phyloP scores from a whole-genome alignment of 2,888 invertebrate genomes.

The Lottia gigantea region DNA sequence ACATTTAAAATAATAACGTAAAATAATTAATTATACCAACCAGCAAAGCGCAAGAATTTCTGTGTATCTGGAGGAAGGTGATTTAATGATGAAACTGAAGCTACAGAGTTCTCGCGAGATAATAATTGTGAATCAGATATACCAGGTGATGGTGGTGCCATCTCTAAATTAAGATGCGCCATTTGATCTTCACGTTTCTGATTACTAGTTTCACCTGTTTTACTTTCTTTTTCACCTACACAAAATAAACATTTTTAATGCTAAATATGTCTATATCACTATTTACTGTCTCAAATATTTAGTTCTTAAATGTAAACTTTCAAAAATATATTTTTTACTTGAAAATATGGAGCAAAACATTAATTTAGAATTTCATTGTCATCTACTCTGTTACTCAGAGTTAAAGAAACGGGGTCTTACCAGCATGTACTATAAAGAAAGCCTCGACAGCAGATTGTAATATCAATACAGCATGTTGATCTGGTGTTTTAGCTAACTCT shows the following conservation, averaged over 20 bases:
- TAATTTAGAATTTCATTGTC: too few species aligned
- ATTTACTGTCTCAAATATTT: too few species aligned
- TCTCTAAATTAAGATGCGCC: conserved; percentile 68
- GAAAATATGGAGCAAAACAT: too few species aligned
- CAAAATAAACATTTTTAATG: too few species aligned
- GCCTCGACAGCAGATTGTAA: conserved; percentile 89
- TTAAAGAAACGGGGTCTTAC: conserved; percentile 32
- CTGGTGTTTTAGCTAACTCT: conserved; percentile 84
- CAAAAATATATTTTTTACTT: too few species aligned
- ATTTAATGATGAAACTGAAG: conserved; percentile 45
- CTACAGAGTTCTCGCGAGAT: conserved; percentile 52
- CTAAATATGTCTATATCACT: too few species aligned
- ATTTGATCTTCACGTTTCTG: conserved; percentile 69
- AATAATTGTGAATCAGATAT: conserved; percentile 30
- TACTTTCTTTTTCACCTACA: conserved; percentile 60
- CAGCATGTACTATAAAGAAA: conserved; percentile 88
- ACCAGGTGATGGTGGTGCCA: conserved; percentile 61
- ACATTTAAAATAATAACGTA: too few species aligned
- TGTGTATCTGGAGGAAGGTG: conserved; percentile 76
- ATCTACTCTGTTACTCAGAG: too few species aligned
- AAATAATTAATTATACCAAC: conserved; percentile 60
- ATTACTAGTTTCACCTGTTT: conserved; percentile 41
- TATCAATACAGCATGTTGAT: conserved; percentile 87
- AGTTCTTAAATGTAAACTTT: too few species aligned
- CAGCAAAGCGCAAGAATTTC: conserved; percentile 84